phyloP scores from a whole-genome alignment of 2,113 vertebrate species.

The Mormyrus lacerda region DNA sequence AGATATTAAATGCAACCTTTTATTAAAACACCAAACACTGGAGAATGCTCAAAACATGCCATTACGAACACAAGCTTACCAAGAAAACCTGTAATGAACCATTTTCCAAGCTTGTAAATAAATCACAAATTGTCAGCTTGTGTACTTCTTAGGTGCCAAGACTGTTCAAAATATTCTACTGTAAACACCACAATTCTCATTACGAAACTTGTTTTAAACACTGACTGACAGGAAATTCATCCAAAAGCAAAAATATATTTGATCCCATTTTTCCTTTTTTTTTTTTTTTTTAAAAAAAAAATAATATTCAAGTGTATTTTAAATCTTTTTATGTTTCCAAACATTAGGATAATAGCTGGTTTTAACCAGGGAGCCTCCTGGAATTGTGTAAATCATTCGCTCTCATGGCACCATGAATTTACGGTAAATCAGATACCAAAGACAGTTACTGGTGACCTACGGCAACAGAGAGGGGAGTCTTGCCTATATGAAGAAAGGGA shows the following conservation, averaged over 20 bases:
- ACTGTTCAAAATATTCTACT: not conserved
- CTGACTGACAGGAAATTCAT: not conserved
- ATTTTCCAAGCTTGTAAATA: not conserved
- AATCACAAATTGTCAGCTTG: not conserved
- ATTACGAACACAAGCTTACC: not conserved
- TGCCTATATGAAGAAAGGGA: not conserved
- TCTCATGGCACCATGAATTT: not conserved
- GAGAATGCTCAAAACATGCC: not conserved
- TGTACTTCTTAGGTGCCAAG: not conserved
- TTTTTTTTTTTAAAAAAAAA: not conserved
- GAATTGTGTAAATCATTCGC: not conserved
- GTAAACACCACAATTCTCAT: not conserved
- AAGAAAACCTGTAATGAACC: not conserved
- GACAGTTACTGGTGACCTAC: not conserved
- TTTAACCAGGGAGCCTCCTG: not conserved
- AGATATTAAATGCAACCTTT: not conserved
- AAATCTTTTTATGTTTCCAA: not conserved
- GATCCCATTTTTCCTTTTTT: not conserved
- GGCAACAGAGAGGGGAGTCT: not conserved
- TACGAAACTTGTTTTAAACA: not conserved
- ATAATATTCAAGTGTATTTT: not conserved
- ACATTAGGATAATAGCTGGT: not conserved
- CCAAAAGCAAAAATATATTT: not conserved
- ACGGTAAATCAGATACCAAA: not conserved
- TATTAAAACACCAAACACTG: not conserved